Percentiles rank a stretch among this genome's conserved stretches.
Evolutionary conservation across 2,888 invertebrate genomes (phyloP).

Genomic region (Stictocephala bisonia): DNA sequence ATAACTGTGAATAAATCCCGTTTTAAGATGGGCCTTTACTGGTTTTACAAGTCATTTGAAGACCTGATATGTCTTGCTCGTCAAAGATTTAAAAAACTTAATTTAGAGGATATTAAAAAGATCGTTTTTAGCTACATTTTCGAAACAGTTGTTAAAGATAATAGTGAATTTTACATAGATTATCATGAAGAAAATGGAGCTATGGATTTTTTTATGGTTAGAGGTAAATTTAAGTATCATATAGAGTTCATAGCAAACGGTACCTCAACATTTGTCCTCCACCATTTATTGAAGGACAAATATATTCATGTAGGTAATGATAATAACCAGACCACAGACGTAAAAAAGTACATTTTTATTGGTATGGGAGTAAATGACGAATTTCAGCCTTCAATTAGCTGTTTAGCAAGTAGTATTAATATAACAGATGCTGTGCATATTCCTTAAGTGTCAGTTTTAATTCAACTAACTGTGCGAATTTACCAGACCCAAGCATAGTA

Average conservation of each 20-base stretch:
- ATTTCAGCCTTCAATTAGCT: conserved; percentile 5
- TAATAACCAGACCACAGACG: too few relatives aligned
- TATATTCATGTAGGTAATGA: too few relatives aligned
- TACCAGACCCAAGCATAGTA: too few relatives aligned
- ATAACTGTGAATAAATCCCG: background rate
- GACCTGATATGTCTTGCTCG: too few relatives aligned
- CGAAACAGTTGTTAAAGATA: too few relatives aligned
- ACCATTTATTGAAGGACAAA: background rate
- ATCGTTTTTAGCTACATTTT: too few relatives aligned
- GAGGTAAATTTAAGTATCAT: background rate
- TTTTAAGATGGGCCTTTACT: conserved; percentile 1
- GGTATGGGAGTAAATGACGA: background rate
- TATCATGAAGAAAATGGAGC: background rate
- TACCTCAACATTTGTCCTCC: background rate
- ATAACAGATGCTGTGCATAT: background rate
- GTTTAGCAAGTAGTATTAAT: background rate
- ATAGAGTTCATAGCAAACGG: background rate
- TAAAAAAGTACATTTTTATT: background rate
- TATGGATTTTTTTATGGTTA: background rate
- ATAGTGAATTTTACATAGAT: too few relatives aligned
- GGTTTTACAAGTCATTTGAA: conserved; percentile 10
- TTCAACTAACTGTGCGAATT: too few relatives aligned
- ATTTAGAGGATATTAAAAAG: too few relatives aligned
- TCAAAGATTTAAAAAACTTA: too few relatives aligned
- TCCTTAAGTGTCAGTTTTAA: too few relatives aligned